These are phyloP conservation scores for Zingel zingel DNA, from an alignment of 2,113 vertebrate genomes.

Conservation along the genomic window DNA sequence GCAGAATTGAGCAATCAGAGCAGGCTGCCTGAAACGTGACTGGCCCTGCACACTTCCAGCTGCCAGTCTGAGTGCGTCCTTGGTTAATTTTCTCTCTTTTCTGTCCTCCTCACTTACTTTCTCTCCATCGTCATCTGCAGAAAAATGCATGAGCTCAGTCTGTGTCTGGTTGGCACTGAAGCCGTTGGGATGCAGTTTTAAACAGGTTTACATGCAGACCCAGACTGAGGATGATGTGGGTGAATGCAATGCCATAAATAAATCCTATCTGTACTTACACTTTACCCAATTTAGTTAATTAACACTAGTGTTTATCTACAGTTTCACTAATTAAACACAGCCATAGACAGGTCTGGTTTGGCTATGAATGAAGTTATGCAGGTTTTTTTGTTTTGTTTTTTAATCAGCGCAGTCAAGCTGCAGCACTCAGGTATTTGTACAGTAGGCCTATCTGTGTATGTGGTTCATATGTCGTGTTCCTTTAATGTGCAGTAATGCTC, in stretches of 20 bases:
- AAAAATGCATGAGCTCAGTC: conserved; percentile 16
- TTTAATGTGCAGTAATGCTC: not conserved
- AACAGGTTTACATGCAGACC: conserved; percentile 8
- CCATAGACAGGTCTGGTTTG: not conserved
- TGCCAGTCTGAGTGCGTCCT: conserved; percentile 10
- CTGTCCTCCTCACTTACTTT: not conserved
- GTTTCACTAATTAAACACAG: not conserved
- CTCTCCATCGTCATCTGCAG: conserved; percentile 23
- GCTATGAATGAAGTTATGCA: not conserved
- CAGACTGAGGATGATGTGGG: not conserved
- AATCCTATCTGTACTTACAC: not conserved
- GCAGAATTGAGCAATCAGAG: conserved; percentile 4
- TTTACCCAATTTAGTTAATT: not conserved
- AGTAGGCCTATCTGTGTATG: not conserved
- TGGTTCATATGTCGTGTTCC: too few relatives aligned
- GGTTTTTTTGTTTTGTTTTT: too few relatives aligned
- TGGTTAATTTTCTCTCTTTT: not conserved
- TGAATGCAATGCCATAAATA: not conserved
- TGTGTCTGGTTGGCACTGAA: conserved; percentile 26
- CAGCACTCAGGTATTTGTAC: not conserved
- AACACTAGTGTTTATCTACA: not conserved
- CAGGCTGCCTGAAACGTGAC: conserved; percentile 12
- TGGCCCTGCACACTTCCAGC: conserved; percentile 12
- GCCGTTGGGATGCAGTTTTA: conserved; percentile 10
- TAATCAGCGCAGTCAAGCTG: conserved; percentile 1